Evolutionary conservation across 2,888 invertebrate species (phyloP), one percentile per base, ranked within the genome.

Genomic region (Lobophora halterata): DNA sequence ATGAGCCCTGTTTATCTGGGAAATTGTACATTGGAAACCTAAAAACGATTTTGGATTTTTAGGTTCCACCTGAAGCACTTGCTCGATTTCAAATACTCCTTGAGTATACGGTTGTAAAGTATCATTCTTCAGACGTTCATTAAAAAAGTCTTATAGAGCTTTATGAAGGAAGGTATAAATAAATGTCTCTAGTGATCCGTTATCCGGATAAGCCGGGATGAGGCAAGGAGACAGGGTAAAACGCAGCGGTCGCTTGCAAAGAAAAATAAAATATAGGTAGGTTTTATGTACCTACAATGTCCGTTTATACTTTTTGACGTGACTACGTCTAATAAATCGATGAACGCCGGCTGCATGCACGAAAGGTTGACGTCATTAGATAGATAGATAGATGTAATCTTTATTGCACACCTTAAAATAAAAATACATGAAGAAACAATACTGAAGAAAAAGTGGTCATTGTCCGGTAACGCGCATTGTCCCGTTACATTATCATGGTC

Each of bases 201-300:
- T 36, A 47, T 47, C 39, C 45, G 42, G 45, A 45, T 47, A 21
- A 53, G 40, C 30, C 20, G 40, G 45, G 35, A 53, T 47, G 47
- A 45, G 25, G 19, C 44, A 24, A 28, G 34, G 28, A 30, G 33
- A 27, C 34, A 27, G 24, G 30, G 34, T 28, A 40, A 44, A 30
- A 16, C 33, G 13, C 43, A 29, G 20, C 11, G 20, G n/a, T 25
- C 18, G 35, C 30, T 41, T 26, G 31, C 41, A 23, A 25, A 45
- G 21, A n/a, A 25, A 26, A 28, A 21, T 23, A 44, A 46, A 46
- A 42, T 46, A 17, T 33, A 20, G 30, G 29, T 43, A 48, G 34
- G 42, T 44, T 47, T 40, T 23, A 39, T 43, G 26, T 37, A 20
- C 30, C n/a, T n/a, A n/a, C n/a, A n/a, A 21, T 13, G 24, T 25